phyloP scores from a whole-genome alignment of 2,113 vertebrate species.

The Amblyornis subalaris region DNA sequence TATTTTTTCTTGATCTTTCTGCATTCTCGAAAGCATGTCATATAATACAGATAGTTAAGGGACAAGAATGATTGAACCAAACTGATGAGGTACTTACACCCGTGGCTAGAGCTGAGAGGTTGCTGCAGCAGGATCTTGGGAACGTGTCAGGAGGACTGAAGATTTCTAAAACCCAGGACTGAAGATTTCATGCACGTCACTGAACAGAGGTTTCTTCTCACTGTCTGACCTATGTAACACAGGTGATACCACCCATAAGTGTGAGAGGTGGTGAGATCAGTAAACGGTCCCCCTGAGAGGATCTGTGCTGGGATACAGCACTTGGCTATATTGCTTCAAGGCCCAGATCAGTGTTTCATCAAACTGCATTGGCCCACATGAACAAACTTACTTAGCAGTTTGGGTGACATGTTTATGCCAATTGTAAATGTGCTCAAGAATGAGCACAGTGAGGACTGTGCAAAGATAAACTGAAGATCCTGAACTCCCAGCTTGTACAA shows the following conservation, averaged over 20 bases:
- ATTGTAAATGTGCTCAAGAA: not conserved
- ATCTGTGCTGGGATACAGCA: not conserved
- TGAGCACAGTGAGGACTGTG: not conserved
- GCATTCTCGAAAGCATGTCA: not conserved
- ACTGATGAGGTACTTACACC: not conserved
- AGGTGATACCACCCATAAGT: no score
- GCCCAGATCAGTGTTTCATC: not conserved
- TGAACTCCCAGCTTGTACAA: not conserved
- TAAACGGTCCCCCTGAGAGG: not conserved
- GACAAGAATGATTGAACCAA: not conserved
- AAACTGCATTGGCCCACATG: rapidly evolving
- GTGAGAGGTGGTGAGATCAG: not conserved
- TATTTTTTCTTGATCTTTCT: not conserved
- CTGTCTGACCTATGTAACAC: not conserved
- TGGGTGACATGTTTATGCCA: not conserved
- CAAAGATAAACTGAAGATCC: not conserved
- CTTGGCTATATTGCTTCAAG: not conserved
- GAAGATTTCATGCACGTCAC: not conserved
- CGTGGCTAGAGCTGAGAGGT: not conserved
- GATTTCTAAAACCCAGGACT: not conserved
- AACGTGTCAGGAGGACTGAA: not conserved
- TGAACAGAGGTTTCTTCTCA: not conserved
- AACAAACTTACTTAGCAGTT: not conserved
- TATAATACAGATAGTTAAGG: not conserved
- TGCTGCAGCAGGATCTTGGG: not conserved